Evolutionary conservation across 1,140 invertebrate genomes (phyloP).

Genomic region (Brachionus sp.): DNA sequence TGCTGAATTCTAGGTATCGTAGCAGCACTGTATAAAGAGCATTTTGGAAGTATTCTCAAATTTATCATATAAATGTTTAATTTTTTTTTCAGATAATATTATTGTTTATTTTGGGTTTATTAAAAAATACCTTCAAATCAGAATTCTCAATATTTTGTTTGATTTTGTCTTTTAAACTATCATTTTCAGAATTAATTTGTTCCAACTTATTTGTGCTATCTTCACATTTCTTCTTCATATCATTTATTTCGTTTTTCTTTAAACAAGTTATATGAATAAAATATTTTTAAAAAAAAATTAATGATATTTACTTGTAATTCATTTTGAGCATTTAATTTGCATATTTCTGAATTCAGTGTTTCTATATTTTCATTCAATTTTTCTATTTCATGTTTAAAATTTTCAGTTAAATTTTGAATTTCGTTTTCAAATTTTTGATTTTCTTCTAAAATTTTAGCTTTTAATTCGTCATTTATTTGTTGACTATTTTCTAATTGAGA

Average conservation of each 20-base stretch:
- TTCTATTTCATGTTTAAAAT: background rate
- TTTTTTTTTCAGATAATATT: background rate
- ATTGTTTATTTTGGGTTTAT: too few relatives aligned
- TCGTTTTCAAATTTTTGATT: background rate
- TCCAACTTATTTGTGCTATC: background rate
- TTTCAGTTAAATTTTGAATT: background rate
- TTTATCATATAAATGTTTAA: background rate
- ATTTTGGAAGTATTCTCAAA: too few relatives aligned
- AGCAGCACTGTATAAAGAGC: too few relatives aligned
- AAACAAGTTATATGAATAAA: background rate
- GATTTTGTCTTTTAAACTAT: background rate
- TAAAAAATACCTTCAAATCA: background rate
- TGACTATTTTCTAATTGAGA: background rate
- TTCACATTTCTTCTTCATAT: background rate
- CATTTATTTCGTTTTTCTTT: background rate
- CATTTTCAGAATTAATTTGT: background rate
- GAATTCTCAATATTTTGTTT: background rate
- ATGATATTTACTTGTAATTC: background rate
- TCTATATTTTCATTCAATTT: background rate
- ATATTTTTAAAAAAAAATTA: background rate
- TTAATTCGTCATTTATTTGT: background rate
- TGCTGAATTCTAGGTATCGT: too few relatives aligned
- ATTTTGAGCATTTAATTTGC: background rate
- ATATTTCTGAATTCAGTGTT: background rate
- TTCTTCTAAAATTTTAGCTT: background rate